Percentiles rank a stretch among this genome's conserved stretches.
Evolutionary conservation across 92 coral and sea anemone species (phyloP).

Genomic region (Metridium senile): DNA sequence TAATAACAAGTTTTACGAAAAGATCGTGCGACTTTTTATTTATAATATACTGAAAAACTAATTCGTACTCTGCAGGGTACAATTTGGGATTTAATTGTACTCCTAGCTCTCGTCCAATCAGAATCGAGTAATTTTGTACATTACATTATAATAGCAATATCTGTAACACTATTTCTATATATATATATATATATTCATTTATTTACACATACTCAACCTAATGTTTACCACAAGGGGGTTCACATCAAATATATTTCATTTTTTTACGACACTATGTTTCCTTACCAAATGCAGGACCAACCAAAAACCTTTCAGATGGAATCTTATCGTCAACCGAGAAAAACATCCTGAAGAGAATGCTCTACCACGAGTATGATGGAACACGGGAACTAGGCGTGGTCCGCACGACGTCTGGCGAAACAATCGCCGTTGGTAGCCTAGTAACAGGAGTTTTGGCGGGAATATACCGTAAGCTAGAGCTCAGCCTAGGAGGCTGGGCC

Average conservation of each 20-base stretch:
- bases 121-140: too few relatives aligned
- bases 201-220: too few relatives aligned
- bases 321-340: conserved; percentile 38
- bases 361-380: conserved; percentile 21
- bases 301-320: conserved; percentile 38
- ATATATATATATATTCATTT: too few relatives aligned
- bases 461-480: conserved; percentile 41
- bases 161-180: too few relatives aligned
- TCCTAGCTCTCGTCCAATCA: too few relatives aligned
- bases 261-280: background rate
- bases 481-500: conserved; percentile 46
- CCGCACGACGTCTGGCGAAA: conserved; percentile 49
- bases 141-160: too few relatives aligned
- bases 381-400: conserved; percentile 60
- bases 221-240: too few relatives aligned
- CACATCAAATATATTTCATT: background rate
- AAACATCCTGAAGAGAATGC: conserved; percentile 34
- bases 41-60: too few relatives aligned
- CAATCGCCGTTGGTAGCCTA: conserved; percentile 75
- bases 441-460: conserved; percentile 72
- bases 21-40: too few relatives aligned
- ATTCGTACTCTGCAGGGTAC: too few relatives aligned
- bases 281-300: background rate
- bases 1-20: too few relatives aligned
- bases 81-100: too few relatives aligned